Evolutionary conservation across 2,797 vertebrate genomes (phyloP).

Genomic region (Eulemur albifrons): DNA sequence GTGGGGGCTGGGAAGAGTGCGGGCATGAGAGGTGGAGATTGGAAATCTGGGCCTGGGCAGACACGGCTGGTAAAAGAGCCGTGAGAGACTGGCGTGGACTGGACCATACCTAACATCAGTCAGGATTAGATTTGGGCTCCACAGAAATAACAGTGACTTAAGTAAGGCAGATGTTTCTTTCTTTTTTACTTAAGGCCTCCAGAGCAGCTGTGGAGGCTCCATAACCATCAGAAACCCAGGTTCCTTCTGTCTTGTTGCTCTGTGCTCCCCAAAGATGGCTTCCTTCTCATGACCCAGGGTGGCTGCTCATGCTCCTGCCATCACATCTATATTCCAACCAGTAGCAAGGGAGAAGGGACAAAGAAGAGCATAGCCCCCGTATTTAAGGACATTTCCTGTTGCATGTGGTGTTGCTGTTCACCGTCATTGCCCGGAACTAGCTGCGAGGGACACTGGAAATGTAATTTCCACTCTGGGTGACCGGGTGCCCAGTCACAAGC

Average conservation of each 20-base stretch:
- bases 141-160: not conserved
- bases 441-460: not conserved
- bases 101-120: not conserved
- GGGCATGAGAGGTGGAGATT: not conserved
- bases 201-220: not conserved
- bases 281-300: not conserved
- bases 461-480: not conserved
- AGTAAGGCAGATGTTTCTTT: not conserved
- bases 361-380: not conserved
- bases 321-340: not conserved
- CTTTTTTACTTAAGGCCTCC: not conserved
- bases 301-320: not conserved
- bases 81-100: not conserved
- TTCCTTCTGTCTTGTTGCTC: not conserved
- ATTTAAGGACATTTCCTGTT: not conserved
- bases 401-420: not conserved
- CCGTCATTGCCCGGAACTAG: not conserved
- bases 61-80: not conserved
- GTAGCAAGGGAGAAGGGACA: not conserved
- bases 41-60: rapidly evolving
- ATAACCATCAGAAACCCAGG: not conserved
- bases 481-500: not conserved
- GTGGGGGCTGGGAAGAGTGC: not conserved
- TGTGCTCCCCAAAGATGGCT: not conserved
- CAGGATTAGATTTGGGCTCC: not conserved